Evolutionary conservation across 2,797 vertebrate genomes (phyloP).

Genomic region (Myioborus miniatus): DNA sequence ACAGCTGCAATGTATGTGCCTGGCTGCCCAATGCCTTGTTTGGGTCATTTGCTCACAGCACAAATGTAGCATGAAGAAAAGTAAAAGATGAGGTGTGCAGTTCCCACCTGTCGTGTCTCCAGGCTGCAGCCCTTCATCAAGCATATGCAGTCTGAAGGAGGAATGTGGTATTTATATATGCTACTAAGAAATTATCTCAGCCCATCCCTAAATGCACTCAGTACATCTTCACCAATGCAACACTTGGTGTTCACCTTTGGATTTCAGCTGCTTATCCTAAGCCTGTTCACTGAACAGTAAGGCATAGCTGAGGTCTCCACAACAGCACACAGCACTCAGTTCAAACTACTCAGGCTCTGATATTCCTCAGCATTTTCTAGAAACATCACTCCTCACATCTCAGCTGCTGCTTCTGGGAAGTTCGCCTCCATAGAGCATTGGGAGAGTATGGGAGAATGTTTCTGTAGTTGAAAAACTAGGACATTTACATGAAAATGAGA

Average conservation of each 20-base stretch:
- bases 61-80: not conserved
- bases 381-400: not conserved
- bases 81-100: not conserved
- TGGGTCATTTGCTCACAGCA: not conserved
- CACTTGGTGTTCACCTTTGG: not conserved
- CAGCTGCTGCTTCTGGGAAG: not conserved
- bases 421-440: not conserved
- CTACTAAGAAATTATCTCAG: not conserved
- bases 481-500: not conserved
- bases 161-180: not conserved
- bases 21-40: not conserved
- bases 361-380: not conserved
- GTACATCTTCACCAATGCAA: not conserved
- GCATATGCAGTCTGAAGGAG: not conserved
- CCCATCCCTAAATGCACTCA: not conserved
- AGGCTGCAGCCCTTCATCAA: not conserved
- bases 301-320: not conserved
- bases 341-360: not conserved
- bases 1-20: conserved; percentile 2
- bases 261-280: not conserved
- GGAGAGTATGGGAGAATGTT: not conserved
- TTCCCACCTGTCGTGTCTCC: not conserved
- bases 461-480: not conserved
- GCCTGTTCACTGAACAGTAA: not conserved
- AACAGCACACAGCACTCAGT: not conserved